These are phyloP conservation scores for Clanis bilineata DNA, from an alignment of 2,888 invertebrate genomes.

Conservation along the genomic window DNA sequence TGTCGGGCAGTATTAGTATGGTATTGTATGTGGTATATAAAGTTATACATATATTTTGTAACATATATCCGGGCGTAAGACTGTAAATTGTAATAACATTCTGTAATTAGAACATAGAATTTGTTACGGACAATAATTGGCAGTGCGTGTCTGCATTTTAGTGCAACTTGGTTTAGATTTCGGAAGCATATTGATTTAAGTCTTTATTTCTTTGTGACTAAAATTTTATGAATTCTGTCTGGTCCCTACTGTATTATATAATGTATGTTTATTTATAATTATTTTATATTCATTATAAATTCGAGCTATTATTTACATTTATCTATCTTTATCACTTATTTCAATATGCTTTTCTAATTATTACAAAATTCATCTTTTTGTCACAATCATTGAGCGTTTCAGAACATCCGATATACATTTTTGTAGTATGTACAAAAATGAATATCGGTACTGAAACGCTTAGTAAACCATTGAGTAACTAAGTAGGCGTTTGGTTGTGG, in stretches of 20 bases:
- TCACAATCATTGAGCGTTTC: conserved; percentile 58
- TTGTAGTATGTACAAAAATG: conserved; percentile 16
- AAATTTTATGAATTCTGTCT: neutral
- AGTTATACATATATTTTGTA: conserved; percentile 71
- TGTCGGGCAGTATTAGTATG: conserved; percentile 76
- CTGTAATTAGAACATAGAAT: conserved; percentile 60
- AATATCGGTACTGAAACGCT: conserved; percentile 62
- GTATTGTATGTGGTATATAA: conserved; percentile 79
- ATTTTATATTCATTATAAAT: conserved; percentile 14
- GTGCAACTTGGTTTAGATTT: conserved; percentile 78
- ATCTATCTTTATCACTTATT: conserved; percentile 53
- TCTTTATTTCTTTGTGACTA: conserved; percentile 29
- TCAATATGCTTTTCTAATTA: conserved; percentile 77
- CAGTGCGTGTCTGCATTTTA: conserved; percentile 83
- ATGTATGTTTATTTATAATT: conserved; percentile 21
- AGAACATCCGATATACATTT: conserved; percentile 51
- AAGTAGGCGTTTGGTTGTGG: conserved; percentile 80
- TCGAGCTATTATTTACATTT: conserved; percentile 22
- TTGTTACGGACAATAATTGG: conserved; percentile 65
- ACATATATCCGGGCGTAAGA: conserved; percentile 72
- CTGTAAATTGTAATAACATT: conserved; percentile 63
- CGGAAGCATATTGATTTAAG: conserved; percentile 79
- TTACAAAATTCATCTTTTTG: conserved; percentile 57
- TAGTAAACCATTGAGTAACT: conserved; percentile 69
- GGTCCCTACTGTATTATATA: conserved; percentile 18